Evolutionary conservation across 2,888 invertebrate species (phyloP).

Genomic region (Smittia sp.): DNA sequence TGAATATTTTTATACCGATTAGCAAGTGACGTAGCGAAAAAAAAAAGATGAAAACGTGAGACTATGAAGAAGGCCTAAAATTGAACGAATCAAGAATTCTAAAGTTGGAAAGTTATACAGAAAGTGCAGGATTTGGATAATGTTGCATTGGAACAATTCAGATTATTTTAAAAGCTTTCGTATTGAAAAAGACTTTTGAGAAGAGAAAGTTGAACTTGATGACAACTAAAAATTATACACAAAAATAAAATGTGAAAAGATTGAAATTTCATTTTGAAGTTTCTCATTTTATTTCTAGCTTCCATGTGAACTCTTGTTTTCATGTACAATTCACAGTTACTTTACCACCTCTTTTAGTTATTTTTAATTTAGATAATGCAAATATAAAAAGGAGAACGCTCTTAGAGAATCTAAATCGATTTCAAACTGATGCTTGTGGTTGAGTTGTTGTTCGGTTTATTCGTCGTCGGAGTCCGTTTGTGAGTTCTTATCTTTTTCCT

Average conservation of each 20-base stretch:
- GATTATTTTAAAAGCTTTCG: not conserved
- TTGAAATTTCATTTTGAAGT: too few species aligned
- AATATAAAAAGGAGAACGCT: too few species aligned
- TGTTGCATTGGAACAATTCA: not conserved
- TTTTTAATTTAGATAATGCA: too few species aligned
- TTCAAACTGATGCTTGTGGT: not conserved
- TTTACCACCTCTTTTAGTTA: too few species aligned
- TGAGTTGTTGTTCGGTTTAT: not conserved
- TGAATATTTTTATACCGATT: not conserved
- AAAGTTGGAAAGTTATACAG: not conserved
- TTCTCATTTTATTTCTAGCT: too few species aligned
- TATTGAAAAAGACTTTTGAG: too few species aligned
- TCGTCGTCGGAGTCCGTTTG: conserved; percentile 41
- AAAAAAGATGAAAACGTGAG: not conserved
- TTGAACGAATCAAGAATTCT: not conserved
- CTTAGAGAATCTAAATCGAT: not conserved
- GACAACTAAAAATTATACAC: too few species aligned
- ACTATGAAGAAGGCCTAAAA: conserved; percentile 12
- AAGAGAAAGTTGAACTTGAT: too few species aligned
- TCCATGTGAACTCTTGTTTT: too few species aligned
- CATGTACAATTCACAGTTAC: too few species aligned
- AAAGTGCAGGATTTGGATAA: conserved; percentile 4
- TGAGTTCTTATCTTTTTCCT: conserved; percentile 45
- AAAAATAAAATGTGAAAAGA: too few species aligned
- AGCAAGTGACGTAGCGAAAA: not conserved